These are phyloP conservation scores for Bombus sibiricus DNA, from an alignment of 1,140 invertebrate genomes.

Conservation along the genomic window DNA sequence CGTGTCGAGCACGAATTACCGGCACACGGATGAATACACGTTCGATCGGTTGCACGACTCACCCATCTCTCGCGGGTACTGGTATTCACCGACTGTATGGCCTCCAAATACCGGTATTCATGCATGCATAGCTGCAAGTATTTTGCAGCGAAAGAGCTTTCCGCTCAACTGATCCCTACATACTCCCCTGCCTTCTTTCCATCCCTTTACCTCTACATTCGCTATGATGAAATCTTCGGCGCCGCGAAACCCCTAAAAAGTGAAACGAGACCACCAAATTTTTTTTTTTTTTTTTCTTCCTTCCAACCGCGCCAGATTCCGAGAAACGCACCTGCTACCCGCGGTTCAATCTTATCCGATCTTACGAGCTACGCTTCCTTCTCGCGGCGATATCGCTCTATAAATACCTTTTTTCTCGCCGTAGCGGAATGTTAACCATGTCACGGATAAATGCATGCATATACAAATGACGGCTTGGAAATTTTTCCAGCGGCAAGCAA, in stretches of 20 bases:
- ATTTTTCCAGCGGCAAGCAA: too few species aligned
- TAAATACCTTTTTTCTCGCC: not conserved
- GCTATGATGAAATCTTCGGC: slow-evolving; percentile 65
- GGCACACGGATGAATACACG: not conserved
- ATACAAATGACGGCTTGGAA: not conserved
- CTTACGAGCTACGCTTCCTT: not conserved
- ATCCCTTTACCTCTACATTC: slow-evolving; percentile 5
- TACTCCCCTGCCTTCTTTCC: not conserved
- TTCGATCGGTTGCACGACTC: slow-evolving; percentile 41
- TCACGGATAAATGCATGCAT: not conserved
- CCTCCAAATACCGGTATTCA: slow-evolving; percentile 25
- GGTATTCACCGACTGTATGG: slow-evolving; percentile 31
- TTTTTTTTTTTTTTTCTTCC: not conserved
- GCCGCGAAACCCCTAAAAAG: slow-evolving; percentile 48
- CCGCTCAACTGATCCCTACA: slow-evolving; percentile 31
- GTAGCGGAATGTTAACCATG: not conserved
- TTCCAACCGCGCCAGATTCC: not conserved
- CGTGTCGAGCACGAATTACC: not conserved
- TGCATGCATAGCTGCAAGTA: slow-evolving; percentile 57
- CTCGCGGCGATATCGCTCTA: too few species aligned
- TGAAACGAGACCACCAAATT: slow-evolving; percentile 59
- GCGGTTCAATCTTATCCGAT: slow-evolving; percentile 20
- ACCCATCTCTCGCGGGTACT: slow-evolving; percentile 24
- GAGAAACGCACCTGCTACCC: slow-evolving; percentile 28
- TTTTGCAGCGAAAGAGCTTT: slow-evolving; percentile 54